Evolutionary conservation across 2,888 invertebrate genomes (phyloP), one percentile per base, ranked within the genome.

Genomic region (Spodoptera littoralis): DNA sequence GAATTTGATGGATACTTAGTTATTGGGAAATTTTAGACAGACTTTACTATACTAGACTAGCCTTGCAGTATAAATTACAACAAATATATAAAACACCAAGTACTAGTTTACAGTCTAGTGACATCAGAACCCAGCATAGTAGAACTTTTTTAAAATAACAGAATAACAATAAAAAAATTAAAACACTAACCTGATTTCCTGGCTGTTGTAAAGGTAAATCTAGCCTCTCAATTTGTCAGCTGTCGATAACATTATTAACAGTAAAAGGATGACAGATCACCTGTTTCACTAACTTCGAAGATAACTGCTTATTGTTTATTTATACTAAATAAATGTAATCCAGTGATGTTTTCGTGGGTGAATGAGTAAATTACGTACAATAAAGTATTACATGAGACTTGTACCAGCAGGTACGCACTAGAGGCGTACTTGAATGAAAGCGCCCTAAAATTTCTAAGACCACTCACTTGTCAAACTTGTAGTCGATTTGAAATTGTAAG

Each of bases 181-280:
- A 67, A 66, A 74, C 70, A 86, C 81, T 86, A 84, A 86, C 86
- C 86, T 86, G 86, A 80, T 84, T 83, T 83, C 79, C 79, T 73
- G 79, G 73, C 64, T 69, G 78, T 73, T 72, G 73, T 73, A 60
- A 63, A 59, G 62, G 73, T 63, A 69, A 75, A 79, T 68, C 65
- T 36, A 70, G 54, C 54, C 60, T 66, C 72, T 59, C 60, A 73
- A 71, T 36, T 66, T 65, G 71, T 81, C 73, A 78, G 71, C 80
- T 80, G 69, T 68, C 60, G 41, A 63, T 65, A 70, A 65, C 49
- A 60, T 52, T 59, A 63, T 49, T 66, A 63, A 11, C 46, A 50
- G 36, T 36, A 9, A 8, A 36, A 6, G 36, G 13, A 50, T 47
- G 42, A 53, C 70, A 67, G 56, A 36, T 64, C 58, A 62, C 58